Evolutionary conservation across 2,113 vertebrate genomes (phyloP).

Genomic region (Mus spicilegus): DNA sequence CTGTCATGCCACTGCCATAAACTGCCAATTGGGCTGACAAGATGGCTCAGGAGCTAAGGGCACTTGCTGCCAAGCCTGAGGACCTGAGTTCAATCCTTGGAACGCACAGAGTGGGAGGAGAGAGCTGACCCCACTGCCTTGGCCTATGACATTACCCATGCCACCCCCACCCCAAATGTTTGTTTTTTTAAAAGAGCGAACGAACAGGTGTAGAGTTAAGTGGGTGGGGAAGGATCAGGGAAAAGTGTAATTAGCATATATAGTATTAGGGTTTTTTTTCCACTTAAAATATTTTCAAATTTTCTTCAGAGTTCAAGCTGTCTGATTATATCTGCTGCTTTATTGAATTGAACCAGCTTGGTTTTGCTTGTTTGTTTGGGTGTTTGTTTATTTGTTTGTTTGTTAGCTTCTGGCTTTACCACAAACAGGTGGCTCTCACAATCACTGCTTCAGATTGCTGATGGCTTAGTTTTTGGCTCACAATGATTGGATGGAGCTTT

Average conservation of each 20-base stretch:
- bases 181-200: neutral
- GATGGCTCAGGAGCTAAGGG: neutral
- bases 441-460: neutral
- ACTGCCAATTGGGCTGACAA: neutral
- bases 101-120: neutral
- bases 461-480: neutral
- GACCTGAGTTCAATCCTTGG: neutral
- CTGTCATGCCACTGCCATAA: neutral
- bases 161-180: neutral
- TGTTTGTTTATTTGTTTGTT: neutral
- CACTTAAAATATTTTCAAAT: neutral
- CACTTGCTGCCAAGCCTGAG: too few species aligned
- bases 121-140: neutral
- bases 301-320: neutral
- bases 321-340: neutral
- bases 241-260: neutral
- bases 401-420: neutral
- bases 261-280: neutral
- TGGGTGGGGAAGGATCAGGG: neutral
- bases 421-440: slow-evolving; percentile 6
- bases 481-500: neutral
- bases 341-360: neutral
- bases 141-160: neutral
- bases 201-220: neutral
- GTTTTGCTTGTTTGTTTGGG: neutral